Percentiles rank a stretch among this genome's conserved stretches.
phyloP scores from a whole-genome alignment of 2,888 invertebrate species.

The Charanyca ferruginea region DNA sequence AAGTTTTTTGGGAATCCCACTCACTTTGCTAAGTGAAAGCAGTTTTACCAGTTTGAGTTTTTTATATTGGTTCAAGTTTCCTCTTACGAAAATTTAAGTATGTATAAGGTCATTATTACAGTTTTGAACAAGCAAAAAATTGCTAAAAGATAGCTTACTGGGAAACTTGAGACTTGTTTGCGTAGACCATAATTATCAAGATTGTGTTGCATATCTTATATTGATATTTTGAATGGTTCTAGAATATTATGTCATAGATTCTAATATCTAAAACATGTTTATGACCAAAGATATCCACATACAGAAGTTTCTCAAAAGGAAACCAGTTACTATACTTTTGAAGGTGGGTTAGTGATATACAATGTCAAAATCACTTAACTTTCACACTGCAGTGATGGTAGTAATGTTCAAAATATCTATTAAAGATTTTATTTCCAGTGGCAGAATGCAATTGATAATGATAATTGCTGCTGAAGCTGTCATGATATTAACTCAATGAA shows the following conservation, averaged over 20 bases:
- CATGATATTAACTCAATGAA: too few relatives aligned
- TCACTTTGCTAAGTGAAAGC: conserved; percentile 86
- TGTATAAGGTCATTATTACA: conserved; percentile 71
- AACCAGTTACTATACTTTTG: background rate
- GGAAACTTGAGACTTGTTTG: conserved; percentile 24
- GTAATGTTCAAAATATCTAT: conserved; percentile 1
- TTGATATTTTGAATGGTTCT: conserved; percentile 14
- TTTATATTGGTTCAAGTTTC: conserved; percentile 78
- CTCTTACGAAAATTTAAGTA: conserved; percentile 74
- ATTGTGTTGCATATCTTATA: conserved; percentile 22
- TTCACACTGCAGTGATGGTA: conserved; percentile 6
- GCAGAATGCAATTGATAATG: background rate
- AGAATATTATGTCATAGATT: conserved; percentile 17
- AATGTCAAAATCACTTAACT: conserved; percentile 20
- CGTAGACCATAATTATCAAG: conserved; percentile 12
- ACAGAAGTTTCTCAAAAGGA: background rate
- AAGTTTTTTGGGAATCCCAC: conserved; percentile 79
- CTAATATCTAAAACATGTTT: conserved; percentile 1
- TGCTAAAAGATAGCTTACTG: background rate
- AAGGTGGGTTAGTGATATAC: background rate
- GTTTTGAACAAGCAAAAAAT: conserved; percentile 36
- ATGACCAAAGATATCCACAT: background rate
- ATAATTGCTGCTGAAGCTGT: too few relatives aligned
- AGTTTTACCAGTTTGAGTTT: conserved; percentile 83
- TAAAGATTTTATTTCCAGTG: background rate